These are phyloP conservation scores for Entosphenus tridentatus DNA, from an alignment of 2,113 vertebrate genomes.

Conservation along the genomic window DNA sequence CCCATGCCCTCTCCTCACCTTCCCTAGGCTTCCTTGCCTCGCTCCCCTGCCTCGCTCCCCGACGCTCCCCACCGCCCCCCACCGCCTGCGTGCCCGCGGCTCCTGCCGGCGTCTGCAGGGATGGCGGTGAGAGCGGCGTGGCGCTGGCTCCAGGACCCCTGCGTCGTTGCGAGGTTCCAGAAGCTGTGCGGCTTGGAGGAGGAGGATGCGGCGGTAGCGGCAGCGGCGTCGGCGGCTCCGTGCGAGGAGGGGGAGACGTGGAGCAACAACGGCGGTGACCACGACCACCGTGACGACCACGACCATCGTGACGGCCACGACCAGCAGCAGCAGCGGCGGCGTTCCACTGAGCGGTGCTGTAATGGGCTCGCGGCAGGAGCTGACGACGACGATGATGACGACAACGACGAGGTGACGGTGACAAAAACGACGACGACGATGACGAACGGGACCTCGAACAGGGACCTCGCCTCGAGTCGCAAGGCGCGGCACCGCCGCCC, in stretches of 20 bases:
- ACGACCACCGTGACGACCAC: neutral
- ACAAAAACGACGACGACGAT: too few species aligned
- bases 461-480: too few species aligned
- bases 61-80: too few species aligned
- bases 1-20: too few species aligned
- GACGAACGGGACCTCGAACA: too few species aligned
- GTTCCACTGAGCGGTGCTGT: neutral
- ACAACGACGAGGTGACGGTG: too few species aligned
- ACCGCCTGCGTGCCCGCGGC: too few species aligned
- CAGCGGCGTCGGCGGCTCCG: constrained; percentile 10
- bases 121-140: neutral
- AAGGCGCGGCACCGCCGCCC: neutral
- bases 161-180: constrained; percentile 64
- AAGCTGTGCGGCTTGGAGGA: constrained; percentile 42
- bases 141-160: constrained; percentile 40
- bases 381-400: neutral
- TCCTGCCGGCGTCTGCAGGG: too few species aligned
- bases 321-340: neutral
- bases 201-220: constrained; percentile 22
- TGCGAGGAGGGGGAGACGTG: neutral
- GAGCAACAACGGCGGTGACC: constrained; percentile 7
- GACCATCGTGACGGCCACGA: too few species aligned
- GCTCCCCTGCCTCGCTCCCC: too few species aligned
- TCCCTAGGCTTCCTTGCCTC: too few species aligned
- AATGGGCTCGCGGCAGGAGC: neutral